Evolutionary conservation across 2,113 vertebrate species (phyloP).

Genomic region (Calonectris borealis): DNA sequence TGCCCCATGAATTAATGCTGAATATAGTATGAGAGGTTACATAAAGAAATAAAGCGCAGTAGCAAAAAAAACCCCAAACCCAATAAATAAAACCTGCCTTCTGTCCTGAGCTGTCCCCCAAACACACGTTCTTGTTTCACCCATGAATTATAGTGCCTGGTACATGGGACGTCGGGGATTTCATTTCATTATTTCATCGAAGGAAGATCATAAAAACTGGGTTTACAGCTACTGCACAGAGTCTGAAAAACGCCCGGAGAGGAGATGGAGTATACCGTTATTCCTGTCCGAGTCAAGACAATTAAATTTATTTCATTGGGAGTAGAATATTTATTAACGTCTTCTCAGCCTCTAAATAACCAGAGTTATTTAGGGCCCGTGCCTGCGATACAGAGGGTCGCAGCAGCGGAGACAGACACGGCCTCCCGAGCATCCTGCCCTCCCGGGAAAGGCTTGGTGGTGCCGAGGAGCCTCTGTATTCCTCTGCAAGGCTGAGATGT

Average conservation of each 20-base stretch:
- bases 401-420: rapidly evolving
- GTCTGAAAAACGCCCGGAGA: background rate
- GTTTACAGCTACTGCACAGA: background rate
- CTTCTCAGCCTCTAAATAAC: background rate
- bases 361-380: background rate
- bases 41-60: background rate
- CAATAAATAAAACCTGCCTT: background rate
- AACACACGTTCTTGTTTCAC: background rate
- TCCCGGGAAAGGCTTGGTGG: background rate
- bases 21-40: background rate
- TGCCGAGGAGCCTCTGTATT: background rate
- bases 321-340: background rate
- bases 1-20: background rate
- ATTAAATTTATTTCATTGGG: background rate
- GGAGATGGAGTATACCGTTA: background rate
- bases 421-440: background rate
- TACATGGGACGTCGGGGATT: background rate
- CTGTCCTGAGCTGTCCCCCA: background rate
- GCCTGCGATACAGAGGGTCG: background rate
- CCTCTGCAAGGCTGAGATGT: background rate
- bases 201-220: constrained; percentile 3
- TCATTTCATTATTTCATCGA: constrained; percentile 20
- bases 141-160: background rate
- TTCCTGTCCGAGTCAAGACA: background rate
- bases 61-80: background rate